phyloP scores from a whole-genome alignment of 2,113 vertebrate genomes.

The Eudyptes chrysolophus region DNA sequence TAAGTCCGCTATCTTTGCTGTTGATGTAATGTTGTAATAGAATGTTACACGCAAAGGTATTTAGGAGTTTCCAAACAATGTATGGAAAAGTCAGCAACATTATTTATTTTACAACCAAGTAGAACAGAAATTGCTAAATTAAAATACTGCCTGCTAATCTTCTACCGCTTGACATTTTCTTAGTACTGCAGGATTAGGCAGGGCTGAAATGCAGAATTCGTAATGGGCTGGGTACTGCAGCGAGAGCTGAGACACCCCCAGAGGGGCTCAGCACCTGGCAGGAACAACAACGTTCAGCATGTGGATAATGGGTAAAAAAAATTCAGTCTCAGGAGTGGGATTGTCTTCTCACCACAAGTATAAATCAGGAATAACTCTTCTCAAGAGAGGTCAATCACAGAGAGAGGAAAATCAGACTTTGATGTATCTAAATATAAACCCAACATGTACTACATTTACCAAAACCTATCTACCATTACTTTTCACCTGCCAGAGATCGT shows the following conservation, averaged over 20 bases:
- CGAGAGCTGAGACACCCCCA: background rate
- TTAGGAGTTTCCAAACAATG: background rate
- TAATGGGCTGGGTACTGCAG: background rate
- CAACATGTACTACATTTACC: background rate
- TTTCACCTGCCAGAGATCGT: background rate
- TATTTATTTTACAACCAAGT: background rate
- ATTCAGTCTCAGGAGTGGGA: background rate
- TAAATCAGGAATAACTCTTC: background rate
- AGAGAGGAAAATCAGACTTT: background rate
- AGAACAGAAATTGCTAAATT: background rate
- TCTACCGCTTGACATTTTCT: background rate
- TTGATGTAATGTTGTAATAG: background rate
- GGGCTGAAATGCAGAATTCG: background rate
- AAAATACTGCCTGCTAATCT: background rate
- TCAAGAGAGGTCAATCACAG: background rate
- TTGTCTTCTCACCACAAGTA: background rate
- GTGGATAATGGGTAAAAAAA: background rate
- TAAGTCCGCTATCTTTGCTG: background rate
- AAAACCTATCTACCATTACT: background rate
- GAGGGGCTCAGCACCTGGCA: background rate
- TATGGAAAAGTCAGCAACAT: background rate
- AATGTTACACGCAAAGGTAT: background rate
- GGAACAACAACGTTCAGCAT: background rate
- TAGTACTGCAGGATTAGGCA: background rate
- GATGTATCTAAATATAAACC: background rate